Percentiles rank a stretch among this genome's conserved stretches.
phyloP scores from a whole-genome alignment of 2,797 vertebrate genomes.

The Furcifer pardalis region DNA sequence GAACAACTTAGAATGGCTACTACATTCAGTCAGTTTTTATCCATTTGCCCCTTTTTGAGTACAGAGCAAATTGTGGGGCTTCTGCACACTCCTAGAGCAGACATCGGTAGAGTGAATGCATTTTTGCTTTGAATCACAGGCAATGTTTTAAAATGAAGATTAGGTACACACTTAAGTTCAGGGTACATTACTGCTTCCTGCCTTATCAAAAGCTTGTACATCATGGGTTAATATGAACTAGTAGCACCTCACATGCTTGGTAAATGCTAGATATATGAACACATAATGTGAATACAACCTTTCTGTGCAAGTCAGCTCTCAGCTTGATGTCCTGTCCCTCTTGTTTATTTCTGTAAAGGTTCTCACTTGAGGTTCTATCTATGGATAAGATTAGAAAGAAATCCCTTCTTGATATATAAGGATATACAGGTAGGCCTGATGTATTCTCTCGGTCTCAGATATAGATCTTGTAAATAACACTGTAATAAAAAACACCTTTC shows the following conservation, averaged over 20 bases:
- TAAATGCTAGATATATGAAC: not conserved
- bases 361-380: not conserved
- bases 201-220: not conserved
- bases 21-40: too few species aligned
- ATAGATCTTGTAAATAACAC: conserved; percentile 57
- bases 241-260: not conserved
- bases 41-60: too few species aligned
- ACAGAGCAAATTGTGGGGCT: too few species aligned
- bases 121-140: not conserved
- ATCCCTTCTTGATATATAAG: not conserved
- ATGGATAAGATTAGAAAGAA: not conserved
- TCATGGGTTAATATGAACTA: not conserved
- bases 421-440: conserved; percentile 11
- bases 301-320: not conserved
- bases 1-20: too few species aligned
- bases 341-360: not conserved
- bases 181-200: not conserved
- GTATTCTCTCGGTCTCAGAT: conserved; percentile 30
- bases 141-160: not conserved
- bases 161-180: not conserved
- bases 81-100: too few species aligned
- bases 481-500: conserved; percentile 38
- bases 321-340: not conserved
- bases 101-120: not conserved
- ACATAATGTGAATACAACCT: not conserved